These are phyloP conservation scores for Meghimatium bilineatum DNA, from an alignment of 2,888 invertebrate genomes.

Conservation along the genomic window DNA sequence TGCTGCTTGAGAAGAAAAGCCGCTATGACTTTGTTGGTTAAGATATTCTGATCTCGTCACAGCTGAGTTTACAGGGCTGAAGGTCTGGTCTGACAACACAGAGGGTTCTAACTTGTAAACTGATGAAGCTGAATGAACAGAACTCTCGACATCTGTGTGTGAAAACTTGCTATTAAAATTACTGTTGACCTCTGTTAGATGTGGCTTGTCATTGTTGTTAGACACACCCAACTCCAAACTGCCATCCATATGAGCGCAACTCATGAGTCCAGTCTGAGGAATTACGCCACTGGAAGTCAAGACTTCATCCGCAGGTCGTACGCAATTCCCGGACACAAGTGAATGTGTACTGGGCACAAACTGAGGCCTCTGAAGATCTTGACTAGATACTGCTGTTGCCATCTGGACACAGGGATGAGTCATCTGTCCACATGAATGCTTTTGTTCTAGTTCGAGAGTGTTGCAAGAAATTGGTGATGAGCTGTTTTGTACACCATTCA, in stretches of 20 bases:
- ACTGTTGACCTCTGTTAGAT: background rate
- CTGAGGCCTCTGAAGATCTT: conserved; percentile 11
- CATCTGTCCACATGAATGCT: conserved; percentile 7
- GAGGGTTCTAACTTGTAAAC: conserved; percentile 18
- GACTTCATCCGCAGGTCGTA: background rate
- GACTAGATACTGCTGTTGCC: background rate
- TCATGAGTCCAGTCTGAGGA: background rate
- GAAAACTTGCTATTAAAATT: conserved; percentile 10
- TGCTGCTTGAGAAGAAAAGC: background rate
- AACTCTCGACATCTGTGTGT: background rate
- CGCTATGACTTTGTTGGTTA: background rate
- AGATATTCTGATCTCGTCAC: conserved; percentile 14
- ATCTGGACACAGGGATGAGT: background rate
- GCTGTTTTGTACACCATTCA: background rate
- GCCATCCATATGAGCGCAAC: background rate
- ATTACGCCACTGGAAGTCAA: background rate
- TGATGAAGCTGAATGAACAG: background rate
- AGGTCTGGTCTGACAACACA: background rate
- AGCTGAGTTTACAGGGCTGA: background rate
- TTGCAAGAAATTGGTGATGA: conserved; percentile 15
- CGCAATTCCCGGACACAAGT: background rate
- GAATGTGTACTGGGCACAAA: background rate
- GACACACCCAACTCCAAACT: conserved; percentile 7
- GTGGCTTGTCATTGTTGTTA: background rate
- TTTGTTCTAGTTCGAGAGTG: conserved; percentile 6